phyloP scores from a whole-genome alignment of 1,140 invertebrate species.

The Battus philenor region DNA sequence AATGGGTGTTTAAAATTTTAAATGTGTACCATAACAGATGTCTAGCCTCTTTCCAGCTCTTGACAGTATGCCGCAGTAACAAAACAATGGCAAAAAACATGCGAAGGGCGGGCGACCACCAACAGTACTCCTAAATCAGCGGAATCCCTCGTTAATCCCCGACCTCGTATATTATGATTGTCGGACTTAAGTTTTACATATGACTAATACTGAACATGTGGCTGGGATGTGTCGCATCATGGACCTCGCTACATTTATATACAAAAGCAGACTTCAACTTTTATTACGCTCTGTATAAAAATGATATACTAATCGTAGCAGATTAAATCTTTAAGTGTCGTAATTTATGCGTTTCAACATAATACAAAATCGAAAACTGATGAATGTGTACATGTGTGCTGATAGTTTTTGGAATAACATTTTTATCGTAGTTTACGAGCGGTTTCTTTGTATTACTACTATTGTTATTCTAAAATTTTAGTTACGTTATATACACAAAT shows the following conservation, averaged over 20 bases:
- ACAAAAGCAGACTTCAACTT: too few species aligned
- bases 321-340: too few species aligned
- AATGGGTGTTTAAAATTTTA: conserved; percentile 28
- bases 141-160: conserved; percentile 54
- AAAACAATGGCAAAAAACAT: conserved; percentile 40
- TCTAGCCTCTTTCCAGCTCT: conserved; percentile 32
- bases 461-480: too few species aligned
- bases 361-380: too few species aligned
- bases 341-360: too few species aligned
- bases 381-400: too few species aligned
- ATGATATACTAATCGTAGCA: too few species aligned
- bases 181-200: conserved; percentile 53
- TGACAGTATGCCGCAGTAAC: conserved; percentile 39
- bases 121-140: conserved; percentile 48
- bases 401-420: too few species aligned
- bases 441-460: too few species aligned
- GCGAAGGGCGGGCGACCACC: conserved; percentile 55
- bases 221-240: conserved; percentile 15
- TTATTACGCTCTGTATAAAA: too few species aligned
- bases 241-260: conserved; percentile 9
- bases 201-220: conserved; percentile 65
- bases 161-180: conserved; percentile 63
- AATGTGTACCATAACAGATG: conserved; percentile 31
- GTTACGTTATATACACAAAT: too few species aligned
- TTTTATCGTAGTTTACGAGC: too few species aligned